Percentiles rank a stretch among this genome's conserved stretches.
phyloP scores from a whole-genome alignment of 2,113 vertebrate species.

The Platycercus adscitus region DNA sequence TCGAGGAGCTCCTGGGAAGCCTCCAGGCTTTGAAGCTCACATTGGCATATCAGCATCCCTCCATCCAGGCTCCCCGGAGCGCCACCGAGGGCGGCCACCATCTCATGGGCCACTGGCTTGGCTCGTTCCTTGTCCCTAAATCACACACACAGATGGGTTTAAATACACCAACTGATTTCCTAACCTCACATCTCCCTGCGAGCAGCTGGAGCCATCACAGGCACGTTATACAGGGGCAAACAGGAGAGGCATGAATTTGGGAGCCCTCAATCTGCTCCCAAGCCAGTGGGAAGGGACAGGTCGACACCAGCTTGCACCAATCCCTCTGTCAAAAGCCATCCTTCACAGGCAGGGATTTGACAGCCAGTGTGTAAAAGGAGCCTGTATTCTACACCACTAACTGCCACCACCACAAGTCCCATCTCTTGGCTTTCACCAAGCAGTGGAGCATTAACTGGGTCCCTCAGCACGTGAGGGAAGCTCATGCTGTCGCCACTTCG shows the following conservation, averaged over 20 bases:
- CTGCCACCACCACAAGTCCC: accelerated
- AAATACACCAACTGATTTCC: conserved; percentile 1
- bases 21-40: not conserved
- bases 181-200: not conserved
- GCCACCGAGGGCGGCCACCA: not conserved
- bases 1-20: not conserved
- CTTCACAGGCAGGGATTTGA: not conserved
- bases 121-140: not conserved
- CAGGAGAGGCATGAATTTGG: not conserved
- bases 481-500: not conserved
- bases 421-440: not conserved
- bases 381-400: not conserved
- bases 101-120: not conserved
- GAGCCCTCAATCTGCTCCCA: not conserved
- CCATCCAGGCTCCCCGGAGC: not conserved
- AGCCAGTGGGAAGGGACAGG: not conserved
- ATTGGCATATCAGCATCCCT: not conserved
- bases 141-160: not conserved
- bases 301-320: not conserved
- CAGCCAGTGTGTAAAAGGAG: not conserved
- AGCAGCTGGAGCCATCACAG: not conserved
- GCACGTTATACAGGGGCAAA: accelerated
- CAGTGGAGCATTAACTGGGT: not conserved
- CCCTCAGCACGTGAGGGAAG: accelerated
- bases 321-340: not conserved